phyloP scores from a whole-genome alignment of 2,113 vertebrate genomes.

The Pontoporia blainvillei region DNA sequence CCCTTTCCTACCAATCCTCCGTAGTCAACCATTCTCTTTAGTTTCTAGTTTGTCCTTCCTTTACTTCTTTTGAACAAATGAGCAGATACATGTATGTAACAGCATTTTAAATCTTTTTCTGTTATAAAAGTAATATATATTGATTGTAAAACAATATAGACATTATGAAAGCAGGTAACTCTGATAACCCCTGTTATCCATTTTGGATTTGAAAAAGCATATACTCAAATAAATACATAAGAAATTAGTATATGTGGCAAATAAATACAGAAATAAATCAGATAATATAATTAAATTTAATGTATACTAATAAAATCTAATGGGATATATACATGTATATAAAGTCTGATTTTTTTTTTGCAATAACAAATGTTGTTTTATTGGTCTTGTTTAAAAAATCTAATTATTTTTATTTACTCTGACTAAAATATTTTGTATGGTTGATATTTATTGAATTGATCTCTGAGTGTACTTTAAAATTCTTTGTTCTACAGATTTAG shows the following conservation, averaged over 20 bases:
- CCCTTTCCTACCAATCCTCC: background rate
- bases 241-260: background rate
- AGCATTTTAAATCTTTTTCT: background rate
- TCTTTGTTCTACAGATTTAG: background rate
- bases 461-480: background rate
- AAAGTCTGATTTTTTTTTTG: background rate
- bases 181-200: background rate
- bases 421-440: background rate
- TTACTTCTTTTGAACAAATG: conserved; percentile 8
- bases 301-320: background rate
- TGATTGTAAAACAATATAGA: background rate
- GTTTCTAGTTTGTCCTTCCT: background rate
- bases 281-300: background rate
- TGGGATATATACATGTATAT: background rate
- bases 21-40: background rate
- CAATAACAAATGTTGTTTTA: background rate
- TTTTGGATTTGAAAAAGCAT: background rate
- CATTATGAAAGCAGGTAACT: background rate
- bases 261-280: background rate
- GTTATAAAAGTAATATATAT: background rate
- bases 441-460: background rate
- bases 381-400: background rate
- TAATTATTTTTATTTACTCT: background rate
- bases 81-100: background rate
- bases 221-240: background rate